A percentile compares a stretch with the other conserved stretches of the same genome.
Evolutionary conservation across 2,113 vertebrate genomes (phyloP).

Genomic region (Centropus unirufus): DNA sequence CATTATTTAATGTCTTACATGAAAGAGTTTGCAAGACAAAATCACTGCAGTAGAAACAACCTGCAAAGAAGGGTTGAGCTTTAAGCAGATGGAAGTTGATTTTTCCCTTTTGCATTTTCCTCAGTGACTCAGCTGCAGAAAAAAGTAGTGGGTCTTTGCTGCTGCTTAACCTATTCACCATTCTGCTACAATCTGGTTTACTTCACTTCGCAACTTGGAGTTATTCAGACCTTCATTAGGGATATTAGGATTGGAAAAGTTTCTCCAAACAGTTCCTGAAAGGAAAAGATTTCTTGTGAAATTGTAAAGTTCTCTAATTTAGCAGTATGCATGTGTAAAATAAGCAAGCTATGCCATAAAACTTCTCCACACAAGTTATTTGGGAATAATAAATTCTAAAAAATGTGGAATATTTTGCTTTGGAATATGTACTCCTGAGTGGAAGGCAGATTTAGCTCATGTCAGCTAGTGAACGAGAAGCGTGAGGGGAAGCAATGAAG

Average conservation of each 20-base stretch:
- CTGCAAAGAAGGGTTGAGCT: slow-evolving; percentile 51
- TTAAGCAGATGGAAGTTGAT: neutral
- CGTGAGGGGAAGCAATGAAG: neutral
- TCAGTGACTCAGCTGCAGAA: neutral
- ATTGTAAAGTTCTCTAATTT: neutral
- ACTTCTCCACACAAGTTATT: neutral
- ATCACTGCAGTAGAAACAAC: slow-evolving; percentile 66
- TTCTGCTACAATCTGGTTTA: neutral
- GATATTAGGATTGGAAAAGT: neutral
- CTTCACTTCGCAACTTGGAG: neutral
- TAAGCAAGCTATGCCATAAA: neutral
- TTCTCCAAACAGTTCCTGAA: neutral
- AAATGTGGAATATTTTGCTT: neutral
- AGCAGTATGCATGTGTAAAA: neutral
- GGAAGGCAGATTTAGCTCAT: neutral
- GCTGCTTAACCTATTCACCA: neutral
- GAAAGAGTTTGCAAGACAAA: slow-evolving; percentile 67
- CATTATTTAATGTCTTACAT: slow-evolving; percentile 57
- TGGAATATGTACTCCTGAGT: neutral
- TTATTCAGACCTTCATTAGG: neutral
- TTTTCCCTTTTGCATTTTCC: neutral
- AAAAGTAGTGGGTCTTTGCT: neutral
- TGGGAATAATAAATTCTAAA: slow-evolving; percentile 1
- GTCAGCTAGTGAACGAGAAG: neutral
- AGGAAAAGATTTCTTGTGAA: neutral